Base-by-base conservation (phyloP, 2,888 invertebrate genomes). In the Pardosa pseudoannulata region DNA sequence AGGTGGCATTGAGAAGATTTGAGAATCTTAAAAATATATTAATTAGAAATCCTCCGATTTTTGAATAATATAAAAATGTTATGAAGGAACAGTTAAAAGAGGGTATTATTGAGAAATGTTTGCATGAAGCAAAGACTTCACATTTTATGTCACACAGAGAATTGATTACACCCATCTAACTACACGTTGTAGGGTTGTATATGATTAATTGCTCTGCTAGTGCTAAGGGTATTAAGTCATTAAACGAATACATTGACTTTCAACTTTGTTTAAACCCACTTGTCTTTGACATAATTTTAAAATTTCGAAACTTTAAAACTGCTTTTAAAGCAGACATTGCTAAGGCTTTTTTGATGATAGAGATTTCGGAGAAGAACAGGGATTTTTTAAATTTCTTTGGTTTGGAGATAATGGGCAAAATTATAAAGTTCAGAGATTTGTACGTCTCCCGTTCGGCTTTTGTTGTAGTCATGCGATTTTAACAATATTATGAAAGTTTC, bases 261-360 rank as follows among this genome's bases (percentile, higher is more conserved):
- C 0, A 36, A 23, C 32, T 1, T 9, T 5, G n/a, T 28, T 28
- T 65, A 9, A 23, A 19, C 13, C 65, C 31, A 0, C 16, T 19
- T 29, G 19, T 67, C 36, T 28, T 31, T 0, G 19, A 67, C 16
- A n/a, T 46, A 2, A 46, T 46, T 46, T 13, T 11, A 46, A 46
- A 46, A 16, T 46, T 46, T 46, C 41, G 6, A 9, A 46, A 46
- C 9, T 2, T 16, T 46, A 46, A 46, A 46, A 13, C 16, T 2
- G 9, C 64, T 0, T 64, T 64, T 64, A 27, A 39, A n/a, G n/a
- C 7, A 70, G n/a, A n/a, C 19, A 70, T 70, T 0, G 50, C 39
- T 13, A 72, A 50, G 29, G 46, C 46, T 1, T 72, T 50, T 50
- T n/a, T n/a, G n/a, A 50, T 72, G 72, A 31, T 72, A 67, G 36